phyloP scores from a whole-genome alignment of 1,140 invertebrate species.

The Lineus longissimus region DNA sequence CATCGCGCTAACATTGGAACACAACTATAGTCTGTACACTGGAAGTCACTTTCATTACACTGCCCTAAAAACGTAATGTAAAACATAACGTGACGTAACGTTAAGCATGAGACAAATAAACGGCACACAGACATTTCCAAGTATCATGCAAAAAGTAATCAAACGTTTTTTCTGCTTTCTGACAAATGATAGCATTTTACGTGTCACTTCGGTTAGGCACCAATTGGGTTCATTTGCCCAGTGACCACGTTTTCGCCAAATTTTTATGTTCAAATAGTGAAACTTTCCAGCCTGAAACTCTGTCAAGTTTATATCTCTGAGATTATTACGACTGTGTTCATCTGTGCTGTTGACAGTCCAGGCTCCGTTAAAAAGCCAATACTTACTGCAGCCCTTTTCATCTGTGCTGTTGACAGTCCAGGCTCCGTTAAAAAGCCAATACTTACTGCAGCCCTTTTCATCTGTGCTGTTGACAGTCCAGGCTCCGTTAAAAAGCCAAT shows the following conservation, averaged over 20 bases:
- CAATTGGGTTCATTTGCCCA: no score
- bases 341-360: conserved; percentile 24
- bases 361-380: conserved; percentile 33
- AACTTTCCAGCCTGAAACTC: no score
- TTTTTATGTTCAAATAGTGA: no score
- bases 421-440: conserved; percentile 33
- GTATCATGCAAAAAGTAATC: no score
- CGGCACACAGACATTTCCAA: no score
- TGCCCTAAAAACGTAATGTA: neutral
- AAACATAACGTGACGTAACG: no score
- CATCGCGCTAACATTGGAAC: conserved; percentile 60
- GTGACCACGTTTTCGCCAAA: no score
- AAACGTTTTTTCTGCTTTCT: no score
- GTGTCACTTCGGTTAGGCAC: no score
- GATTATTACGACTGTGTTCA: conserved; percentile 29
- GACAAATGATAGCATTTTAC: no score
- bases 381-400: conserved; percentile 30
- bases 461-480: neutral
- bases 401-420: conserved; percentile 24
- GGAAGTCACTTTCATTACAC: conserved; percentile 17
- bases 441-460: conserved; percentile 24
- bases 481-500: neutral
- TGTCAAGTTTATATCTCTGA: no score
- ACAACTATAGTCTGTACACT: conserved; percentile 54
- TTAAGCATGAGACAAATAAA: no score